phyloP scores from a whole-genome alignment of 2,797 vertebrate species.

The Alfaro cultratus region DNA sequence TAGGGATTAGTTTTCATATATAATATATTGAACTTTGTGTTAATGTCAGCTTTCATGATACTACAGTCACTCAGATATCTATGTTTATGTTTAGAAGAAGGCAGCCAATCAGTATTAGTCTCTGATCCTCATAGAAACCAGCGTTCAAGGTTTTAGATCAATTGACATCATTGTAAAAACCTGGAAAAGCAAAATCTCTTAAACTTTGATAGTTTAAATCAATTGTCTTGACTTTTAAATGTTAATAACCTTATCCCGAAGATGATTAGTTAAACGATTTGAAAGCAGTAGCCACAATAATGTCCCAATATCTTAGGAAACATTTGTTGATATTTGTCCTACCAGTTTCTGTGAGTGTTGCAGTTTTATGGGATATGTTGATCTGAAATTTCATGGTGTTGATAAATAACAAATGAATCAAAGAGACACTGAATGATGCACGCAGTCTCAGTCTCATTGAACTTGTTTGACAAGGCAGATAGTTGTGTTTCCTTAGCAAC shows the following conservation, averaged over 20 bases:
- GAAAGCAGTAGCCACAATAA: background rate
- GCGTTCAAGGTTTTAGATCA: background rate
- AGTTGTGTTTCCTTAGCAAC: constrained; percentile 68
- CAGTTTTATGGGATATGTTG: background rate
- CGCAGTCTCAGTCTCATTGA: constrained; percentile 44
- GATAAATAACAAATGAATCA: constrained; percentile 27
- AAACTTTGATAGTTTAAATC: background rate
- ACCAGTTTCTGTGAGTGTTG: background rate
- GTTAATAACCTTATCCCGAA: background rate
- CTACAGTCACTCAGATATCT: background rate
- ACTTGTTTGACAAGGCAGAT: constrained; percentile 63
- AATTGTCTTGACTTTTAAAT: background rate
- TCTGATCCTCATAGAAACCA: background rate
- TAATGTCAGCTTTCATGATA: background rate
- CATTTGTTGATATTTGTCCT: background rate
- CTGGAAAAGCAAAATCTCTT: background rate
- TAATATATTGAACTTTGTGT: background rate
- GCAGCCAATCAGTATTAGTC: background rate
- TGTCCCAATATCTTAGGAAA: background rate
- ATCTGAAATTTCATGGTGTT: constrained; percentile 6
- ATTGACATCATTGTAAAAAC: background rate
- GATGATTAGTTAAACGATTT: background rate
- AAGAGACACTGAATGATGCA: background rate
- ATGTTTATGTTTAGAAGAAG: background rate
- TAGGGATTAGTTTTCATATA: background rate